Evolutionary conservation across 2,113 vertebrate genomes (phyloP), one percentile per base, ranked within the genome.

Genomic region (Strix aluco): DNA sequence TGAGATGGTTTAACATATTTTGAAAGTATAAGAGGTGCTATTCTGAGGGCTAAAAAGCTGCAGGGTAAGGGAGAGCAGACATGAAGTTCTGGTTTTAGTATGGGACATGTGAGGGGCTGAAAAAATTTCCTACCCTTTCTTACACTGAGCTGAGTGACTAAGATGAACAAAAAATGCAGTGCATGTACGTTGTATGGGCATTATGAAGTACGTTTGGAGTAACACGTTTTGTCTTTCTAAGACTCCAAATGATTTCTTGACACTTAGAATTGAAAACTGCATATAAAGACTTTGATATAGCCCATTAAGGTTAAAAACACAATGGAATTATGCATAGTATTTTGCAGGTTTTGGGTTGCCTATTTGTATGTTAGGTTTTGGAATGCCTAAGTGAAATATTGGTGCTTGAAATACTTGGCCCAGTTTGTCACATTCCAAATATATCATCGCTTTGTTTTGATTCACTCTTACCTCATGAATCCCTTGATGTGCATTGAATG

Each of bases 141-240:
- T 75, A 38, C 1, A 1, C 18, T 9, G 26, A 79, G 47, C 21
- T 78, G 58, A n/a, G 51, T 61, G 42, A 9, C 13, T 9, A 4
- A 40, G 54, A 26, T 3, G 6, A 11, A 9, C 6, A 14, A n/a
- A 46, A 49, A 55, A 7, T 5, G 34, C 21, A 10, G 5, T 7
- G 16, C 13, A 1, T 10, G 17, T 32, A 6, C 0, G 1, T 29
- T 19, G 5, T n/a, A 6, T 7, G 59, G 40, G 11, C 8, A 4
- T 34, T 57, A 5, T 6, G 16, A 44, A 40, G 29, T 29, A 6
- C 34, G 10, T n/a, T 34, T 49, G 61, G 20, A 83, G 15, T 30
- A 40, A 40, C 0, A 8, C 13, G 26, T 16, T 75, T 46, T 36
- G 30, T 42, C 22, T 32, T 38, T 12, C 9, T 17, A 5, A 58